These are phyloP conservation scores for Chrosomus eos DNA, from an alignment of 2,797 vertebrate species.

Conservation along the genomic window DNA sequence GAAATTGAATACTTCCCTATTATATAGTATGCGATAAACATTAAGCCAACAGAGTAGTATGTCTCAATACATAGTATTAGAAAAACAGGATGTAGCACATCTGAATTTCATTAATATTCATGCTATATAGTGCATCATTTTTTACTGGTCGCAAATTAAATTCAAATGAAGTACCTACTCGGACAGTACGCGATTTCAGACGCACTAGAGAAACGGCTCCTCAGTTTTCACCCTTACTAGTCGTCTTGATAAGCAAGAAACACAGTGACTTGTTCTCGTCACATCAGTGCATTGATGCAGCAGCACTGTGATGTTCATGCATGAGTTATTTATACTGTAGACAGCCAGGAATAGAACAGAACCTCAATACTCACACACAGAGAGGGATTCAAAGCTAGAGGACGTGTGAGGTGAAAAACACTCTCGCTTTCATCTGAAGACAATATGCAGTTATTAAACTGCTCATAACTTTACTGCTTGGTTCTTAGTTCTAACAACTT, in stretches of 20 bases:
- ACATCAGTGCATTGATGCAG: slow-evolving; percentile 56
- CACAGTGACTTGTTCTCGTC: slow-evolving; percentile 27
- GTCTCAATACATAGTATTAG: too few species aligned
- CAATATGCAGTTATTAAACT: background rate
- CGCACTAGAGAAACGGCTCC: background rate
- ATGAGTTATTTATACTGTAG: slow-evolving; percentile 65
- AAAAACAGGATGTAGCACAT: background rate
- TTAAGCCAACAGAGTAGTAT: too few species aligned
- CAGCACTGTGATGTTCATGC: slow-evolving; percentile 64
- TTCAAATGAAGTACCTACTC: too few species aligned
- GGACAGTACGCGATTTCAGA: too few species aligned
- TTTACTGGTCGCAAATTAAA: too few species aligned
- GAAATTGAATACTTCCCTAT: background rate
- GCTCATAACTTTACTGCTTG: background rate
- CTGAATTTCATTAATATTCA: too few species aligned
- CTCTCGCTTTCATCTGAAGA: background rate
- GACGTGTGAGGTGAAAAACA: background rate
- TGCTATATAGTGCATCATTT: too few species aligned
- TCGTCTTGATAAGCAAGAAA: background rate
- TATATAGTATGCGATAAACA: background rate
- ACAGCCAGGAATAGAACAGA: slow-evolving; percentile 65
- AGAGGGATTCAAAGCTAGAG: slow-evolving; percentile 7
- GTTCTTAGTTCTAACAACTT: background rate
- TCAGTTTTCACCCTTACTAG: background rate
- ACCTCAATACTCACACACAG: slow-evolving; percentile 50